Conservation (phyloP, 2,797 vertebrate genomes). For the Siniperca obscura region DNA sequence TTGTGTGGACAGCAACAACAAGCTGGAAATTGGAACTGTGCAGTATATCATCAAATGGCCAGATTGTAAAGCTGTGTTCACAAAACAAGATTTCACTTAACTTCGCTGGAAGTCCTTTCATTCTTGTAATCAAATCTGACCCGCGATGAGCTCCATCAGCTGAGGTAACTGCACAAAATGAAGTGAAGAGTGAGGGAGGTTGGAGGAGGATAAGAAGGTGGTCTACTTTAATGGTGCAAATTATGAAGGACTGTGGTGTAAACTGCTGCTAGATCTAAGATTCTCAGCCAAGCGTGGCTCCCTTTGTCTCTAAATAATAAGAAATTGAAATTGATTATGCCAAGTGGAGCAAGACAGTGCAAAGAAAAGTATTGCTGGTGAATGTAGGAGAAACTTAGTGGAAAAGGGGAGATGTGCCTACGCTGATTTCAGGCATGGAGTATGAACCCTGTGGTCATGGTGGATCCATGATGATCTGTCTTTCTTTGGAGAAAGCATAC, state of each 20-base stretch:
- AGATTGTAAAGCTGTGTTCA: constrained; percentile 12
- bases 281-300: constrained; percentile 54
- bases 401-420: constrained; percentile 36
- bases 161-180: constrained; percentile 38
- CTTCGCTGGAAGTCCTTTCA: not conserved
- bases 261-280: constrained; percentile 67
- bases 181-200: constrained; percentile 27
- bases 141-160: constrained; percentile 44
- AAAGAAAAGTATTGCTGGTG: constrained; percentile 74
- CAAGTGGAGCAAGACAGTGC: constrained; percentile 74
- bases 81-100: constrained; percentile 34
- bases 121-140: constrained; percentile 62
- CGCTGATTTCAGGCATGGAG: constrained; percentile 34
- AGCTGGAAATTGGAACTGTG: constrained; percentile 22
- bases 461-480: not conserved
- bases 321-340: constrained; percentile 78
- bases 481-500: not conserved
- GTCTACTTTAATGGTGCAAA: constrained; percentile 48
- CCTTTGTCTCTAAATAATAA: constrained; percentile 77
- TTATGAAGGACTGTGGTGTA: constrained; percentile 47
- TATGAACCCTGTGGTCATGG: constrained; percentile 8
- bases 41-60: constrained; percentile 18
- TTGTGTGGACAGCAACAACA: constrained; percentile 40
- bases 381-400: constrained; percentile 47
- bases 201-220: constrained; percentile 33